Evolutionary conservation across 1,140 invertebrate genomes (phyloP).

Genomic region (Portunus trituberculatus): DNA sequence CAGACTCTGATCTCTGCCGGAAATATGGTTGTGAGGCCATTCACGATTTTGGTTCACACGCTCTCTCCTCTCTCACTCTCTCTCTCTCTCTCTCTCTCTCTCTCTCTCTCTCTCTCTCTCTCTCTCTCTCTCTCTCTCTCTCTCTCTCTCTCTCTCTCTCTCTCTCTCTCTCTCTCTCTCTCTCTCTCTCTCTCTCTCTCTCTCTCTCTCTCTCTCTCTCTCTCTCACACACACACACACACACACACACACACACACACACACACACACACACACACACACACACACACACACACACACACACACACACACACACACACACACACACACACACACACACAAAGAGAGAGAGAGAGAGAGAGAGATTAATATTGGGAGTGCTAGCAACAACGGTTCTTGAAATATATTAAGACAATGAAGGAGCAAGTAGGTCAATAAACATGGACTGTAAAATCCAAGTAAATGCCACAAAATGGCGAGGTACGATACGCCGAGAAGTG

Average conservation of each 20-base stretch:
- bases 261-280: slow-evolving; percentile 36
- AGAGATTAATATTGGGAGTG: no score
- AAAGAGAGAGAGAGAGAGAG: no score
- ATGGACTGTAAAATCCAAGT: no score
- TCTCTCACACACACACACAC: neutral
- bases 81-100: neutral
- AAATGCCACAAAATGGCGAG: no score
- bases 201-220: neutral
- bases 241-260: slow-evolving; percentile 32
- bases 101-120: neutral
- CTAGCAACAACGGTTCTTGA: no score
- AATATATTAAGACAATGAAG: no score
- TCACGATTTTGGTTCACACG: neutral
- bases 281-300: slow-evolving; percentile 47
- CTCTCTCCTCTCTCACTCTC: neutral
- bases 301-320: slow-evolving; percentile 33
- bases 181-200: neutral
- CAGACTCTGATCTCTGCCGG: neutral
- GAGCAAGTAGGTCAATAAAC: no score
- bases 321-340: slow-evolving; percentile 34
- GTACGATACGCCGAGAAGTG: no score
- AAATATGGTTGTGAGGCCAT: neutral
- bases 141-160: neutral
- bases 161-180: neutral
- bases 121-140: neutral